Conservation (phyloP, 2,888 invertebrate species). For the Pammene fasciana region DNA sequence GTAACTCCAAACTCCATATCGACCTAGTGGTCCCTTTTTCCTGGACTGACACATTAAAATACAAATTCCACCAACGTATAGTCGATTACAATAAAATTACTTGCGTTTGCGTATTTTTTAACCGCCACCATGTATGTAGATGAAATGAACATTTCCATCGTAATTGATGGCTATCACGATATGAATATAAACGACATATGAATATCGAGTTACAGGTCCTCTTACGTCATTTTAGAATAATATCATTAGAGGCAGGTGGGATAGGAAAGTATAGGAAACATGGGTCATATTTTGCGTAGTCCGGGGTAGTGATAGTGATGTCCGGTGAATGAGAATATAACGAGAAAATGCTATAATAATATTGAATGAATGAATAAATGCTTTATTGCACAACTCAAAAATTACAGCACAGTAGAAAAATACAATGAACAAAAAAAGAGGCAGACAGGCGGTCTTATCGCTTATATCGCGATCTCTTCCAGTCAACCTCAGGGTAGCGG, state of each 20-base stretch:
- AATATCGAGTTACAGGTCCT: not conserved
- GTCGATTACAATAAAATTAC: slow-evolving; percentile 27
- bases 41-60: not conserved
- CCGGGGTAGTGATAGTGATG: slow-evolving; percentile 4
- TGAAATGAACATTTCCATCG: slow-evolving; percentile 19
- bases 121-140: slow-evolving; percentile 22
- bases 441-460: too few relatives aligned
- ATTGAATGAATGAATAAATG: too few relatives aligned
- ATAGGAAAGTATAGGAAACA: slow-evolving; percentile 19
- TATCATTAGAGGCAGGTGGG: slow-evolving; percentile 23
- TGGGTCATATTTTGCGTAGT: slow-evolving; percentile 20
- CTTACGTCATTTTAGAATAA: slow-evolving; percentile 9
- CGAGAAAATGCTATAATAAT: too few relatives aligned
- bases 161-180: slow-evolving; percentile 25
- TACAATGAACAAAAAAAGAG: too few relatives aligned
- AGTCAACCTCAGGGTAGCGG: too few relatives aligned
- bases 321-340: not conserved
- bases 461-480: too few relatives aligned
- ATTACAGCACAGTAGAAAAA: too few relatives aligned
- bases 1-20: too few relatives aligned
- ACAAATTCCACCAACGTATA: slow-evolving; percentile 19
- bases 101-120: slow-evolving; percentile 18
- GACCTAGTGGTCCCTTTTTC: too few relatives aligned
- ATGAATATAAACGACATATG: not conserved
- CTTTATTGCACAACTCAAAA: too few relatives aligned